Evolutionary conservation across 2,888 invertebrate genomes (phyloP).

Genomic region (Scrobipalpa costella): DNA sequence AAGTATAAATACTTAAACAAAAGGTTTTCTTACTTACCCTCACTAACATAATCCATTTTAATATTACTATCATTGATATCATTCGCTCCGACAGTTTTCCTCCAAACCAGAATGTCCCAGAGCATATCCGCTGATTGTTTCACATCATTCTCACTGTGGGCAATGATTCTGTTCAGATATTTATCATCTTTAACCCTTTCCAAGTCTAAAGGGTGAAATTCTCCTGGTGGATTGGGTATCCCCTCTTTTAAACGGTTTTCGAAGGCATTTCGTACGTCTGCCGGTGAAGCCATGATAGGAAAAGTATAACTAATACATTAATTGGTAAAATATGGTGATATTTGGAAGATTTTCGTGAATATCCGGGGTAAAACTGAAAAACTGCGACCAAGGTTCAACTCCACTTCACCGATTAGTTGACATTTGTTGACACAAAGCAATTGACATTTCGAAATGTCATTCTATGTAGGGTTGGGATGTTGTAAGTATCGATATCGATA

Average conservation of each 20-base stretch:
- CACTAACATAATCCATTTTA: conserved; percentile 84
- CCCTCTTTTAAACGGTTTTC: conserved; percentile 41
- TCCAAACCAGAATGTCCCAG: conserved; percentile 88
- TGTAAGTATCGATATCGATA: conserved; percentile 1
- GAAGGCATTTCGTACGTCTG: conserved; percentile 40
- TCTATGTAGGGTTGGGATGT: background rate
- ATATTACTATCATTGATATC: conserved; percentile 86
- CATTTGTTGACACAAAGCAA: conserved; percentile 9
- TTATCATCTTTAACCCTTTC: conserved; percentile 84
- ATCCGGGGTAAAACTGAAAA: background rate
- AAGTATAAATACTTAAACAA: background rate
- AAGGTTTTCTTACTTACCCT: conserved; percentile 77
- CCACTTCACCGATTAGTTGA: too few species aligned
- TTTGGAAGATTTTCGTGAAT: background rate
- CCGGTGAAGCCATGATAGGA: conserved; percentile 37
- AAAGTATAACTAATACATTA: background rate
- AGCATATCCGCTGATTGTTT: conserved; percentile 84
- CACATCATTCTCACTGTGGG: conserved; percentile 85
- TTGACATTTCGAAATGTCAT: conserved; percentile 11
- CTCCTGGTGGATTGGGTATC: conserved; percentile 37
- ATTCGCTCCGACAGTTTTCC: conserved; percentile 86
- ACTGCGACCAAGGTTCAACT: conserved; percentile 7
- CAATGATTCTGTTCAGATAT: conserved; percentile 86
- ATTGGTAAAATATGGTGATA: background rate
- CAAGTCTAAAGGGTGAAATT: conserved; percentile 83